These are phyloP conservation scores for Drosophila setosimentum DNA, from an alignment of 2,888 invertebrate species.

Conservation along the genomic window DNA sequence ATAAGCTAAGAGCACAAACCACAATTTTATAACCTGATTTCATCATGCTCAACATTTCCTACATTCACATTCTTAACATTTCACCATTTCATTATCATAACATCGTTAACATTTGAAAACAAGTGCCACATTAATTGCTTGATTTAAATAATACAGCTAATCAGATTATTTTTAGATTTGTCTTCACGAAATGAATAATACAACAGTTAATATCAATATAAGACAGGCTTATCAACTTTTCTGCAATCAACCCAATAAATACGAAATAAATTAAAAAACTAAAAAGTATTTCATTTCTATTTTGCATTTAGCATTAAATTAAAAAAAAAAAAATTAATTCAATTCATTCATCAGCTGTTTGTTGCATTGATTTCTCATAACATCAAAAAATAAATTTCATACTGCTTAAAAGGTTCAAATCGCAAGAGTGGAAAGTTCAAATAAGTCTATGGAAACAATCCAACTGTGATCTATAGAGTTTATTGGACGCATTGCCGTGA, in stretches of 20 bases:
- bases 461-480: neutral
- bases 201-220: neutral
- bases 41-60: neutral
- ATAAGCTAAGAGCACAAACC: neutral
- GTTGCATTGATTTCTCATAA: neutral
- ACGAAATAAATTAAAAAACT: neutral
- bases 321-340: neutral
- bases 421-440: neutral
- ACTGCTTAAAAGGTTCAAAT: neutral
- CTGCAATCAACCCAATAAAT: neutral
- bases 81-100: neutral
- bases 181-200: neutral
- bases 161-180: neutral
- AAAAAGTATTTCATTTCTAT: neutral
- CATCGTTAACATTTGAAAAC: neutral
- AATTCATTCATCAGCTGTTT: neutral
- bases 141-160: neutral
- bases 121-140: neutral
- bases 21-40: neutral
- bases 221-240: neutral
- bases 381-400: neutral
- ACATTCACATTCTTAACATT: neutral
- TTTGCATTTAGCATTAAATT: neutral
- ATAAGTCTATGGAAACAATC: neutral
- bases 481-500: conserved; percentile 14